Base-by-base conservation (phyloP, 2,888 invertebrate species). In the Synergus japonicus region DNA sequence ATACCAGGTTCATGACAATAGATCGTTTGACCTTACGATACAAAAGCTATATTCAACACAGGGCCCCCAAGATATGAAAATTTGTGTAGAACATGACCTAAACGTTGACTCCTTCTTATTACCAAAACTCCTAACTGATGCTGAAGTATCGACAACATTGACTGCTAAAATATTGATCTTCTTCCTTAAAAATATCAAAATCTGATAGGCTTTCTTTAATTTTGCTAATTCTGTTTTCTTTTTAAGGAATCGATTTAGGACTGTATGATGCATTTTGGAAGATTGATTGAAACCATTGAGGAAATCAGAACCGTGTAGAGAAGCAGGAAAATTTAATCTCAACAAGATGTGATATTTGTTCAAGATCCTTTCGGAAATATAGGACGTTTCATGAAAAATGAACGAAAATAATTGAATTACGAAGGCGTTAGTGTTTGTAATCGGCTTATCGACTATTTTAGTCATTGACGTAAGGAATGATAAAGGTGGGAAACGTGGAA, bases 21-120 rank as follows among this genome's bases (percentile, higher is more conserved):
- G 81, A 64, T 82, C 81, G 83, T 82, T 80, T 85, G 89, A 90
- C 87, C 90, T 87, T 87, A 81, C 79, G 77, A 82, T 83, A 89
- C 87, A 90, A 89, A 88, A 87, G 85, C 80, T 78, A 84, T 81
- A 83, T 86, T 87, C 86, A 88, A 87, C 87, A 82, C 86, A 83
- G 84, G 80, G 83, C 79, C 85, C 82, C 82, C 77, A 82, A 76
- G 77, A 81, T 84, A 86, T 86, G 86, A 77, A 85, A 86, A 86
- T 84, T 76, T 78, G 80, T 81, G 81, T 80, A 85, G 85, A 80
- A 80, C 83, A 85, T 89, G 88, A 90, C 89, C 88, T 86, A 86
- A 88, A 84, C 88, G 85, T 86, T 87, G 87, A 88, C 86, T 86
- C 83, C 81, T 83, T 87, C 83, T 86, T 84, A 83, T 67, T 73